Evolutionary conservation across 2,888 invertebrate species (phyloP).

Genomic region (Callinectes sapidus): DNA sequence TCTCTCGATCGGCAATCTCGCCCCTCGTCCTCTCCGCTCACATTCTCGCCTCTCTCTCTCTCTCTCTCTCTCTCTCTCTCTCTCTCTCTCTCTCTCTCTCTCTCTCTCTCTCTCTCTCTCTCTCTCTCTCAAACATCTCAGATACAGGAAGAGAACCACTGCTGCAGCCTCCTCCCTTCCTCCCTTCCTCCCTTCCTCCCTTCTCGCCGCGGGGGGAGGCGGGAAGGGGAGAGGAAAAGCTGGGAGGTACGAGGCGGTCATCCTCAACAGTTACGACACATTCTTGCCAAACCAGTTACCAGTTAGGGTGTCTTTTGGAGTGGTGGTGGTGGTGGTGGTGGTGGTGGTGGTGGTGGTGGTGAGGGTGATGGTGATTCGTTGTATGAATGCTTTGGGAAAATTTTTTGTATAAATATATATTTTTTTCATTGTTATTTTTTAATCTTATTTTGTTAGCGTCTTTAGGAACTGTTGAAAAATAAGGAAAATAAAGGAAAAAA

Average conservation of each 20-base stretch:
- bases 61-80: not conserved
- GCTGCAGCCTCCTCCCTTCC: not conserved
- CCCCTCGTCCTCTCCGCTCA: no score
- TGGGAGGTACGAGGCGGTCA: not conserved
- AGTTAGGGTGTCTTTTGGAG: not conserved
- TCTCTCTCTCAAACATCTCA: not conserved
- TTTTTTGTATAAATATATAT: not conserved
- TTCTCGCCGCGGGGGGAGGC: not conserved
- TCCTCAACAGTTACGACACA: slow-evolving; percentile 18
- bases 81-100: slow-evolving; percentile 5
- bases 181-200: not conserved
- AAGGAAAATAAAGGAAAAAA: no score
- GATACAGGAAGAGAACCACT: not conserved
- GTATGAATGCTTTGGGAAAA: not conserved
- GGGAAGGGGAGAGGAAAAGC: not conserved
- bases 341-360: not conserved
- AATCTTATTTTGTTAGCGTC: no score
- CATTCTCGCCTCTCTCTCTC: not conserved
- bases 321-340: not conserved
- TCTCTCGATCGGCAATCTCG: no score
- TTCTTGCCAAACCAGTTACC: slow-evolving; percentile 21
- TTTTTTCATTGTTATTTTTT: no score
- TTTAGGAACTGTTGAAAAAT: no score
- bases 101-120: slow-evolving; percentile 18
- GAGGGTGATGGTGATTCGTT: not conserved